Conservation (phyloP, 2,888 invertebrate genomes). For the Heliconius sara region DNA sequence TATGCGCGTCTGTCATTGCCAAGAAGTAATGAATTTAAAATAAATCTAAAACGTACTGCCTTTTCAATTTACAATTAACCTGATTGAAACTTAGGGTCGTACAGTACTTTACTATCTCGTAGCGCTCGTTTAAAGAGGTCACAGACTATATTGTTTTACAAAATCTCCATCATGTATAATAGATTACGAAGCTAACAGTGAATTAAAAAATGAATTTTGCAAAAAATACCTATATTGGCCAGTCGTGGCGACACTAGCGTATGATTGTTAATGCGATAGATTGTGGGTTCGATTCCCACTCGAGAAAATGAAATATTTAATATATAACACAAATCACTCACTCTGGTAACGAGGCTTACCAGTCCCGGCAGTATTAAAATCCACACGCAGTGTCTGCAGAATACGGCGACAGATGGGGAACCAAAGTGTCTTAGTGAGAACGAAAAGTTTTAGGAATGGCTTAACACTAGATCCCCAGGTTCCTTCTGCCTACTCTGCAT, state of each 20-base stretch:
- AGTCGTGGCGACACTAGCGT: too few species aligned
- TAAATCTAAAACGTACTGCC: background rate
- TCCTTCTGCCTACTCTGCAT: too few species aligned
- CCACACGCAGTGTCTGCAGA: too few species aligned
- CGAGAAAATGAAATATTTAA: background rate
- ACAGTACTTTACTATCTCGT: constrained; percentile 16
- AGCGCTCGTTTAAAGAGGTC: constrained; percentile 26
- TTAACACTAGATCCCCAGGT: too few species aligned
- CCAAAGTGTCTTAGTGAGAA: too few species aligned
- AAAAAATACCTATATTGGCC: too few species aligned
- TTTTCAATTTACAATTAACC: constrained; percentile 1
- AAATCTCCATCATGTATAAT: background rate
- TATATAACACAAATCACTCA: too few species aligned
- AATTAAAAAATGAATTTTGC: background rate
- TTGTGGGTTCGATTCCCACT: background rate
- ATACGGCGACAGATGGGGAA: too few species aligned
- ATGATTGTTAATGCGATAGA: background rate
- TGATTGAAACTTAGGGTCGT: constrained; percentile 6
- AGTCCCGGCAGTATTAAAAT: too few species aligned
- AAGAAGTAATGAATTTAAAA: background rate
- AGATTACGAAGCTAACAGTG: background rate
- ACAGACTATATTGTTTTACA: constrained; percentile 10
- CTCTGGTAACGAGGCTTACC: too few species aligned
- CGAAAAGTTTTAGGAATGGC: too few species aligned
- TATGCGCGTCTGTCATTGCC: background rate